phyloP scores from a whole-genome alignment of 1,140 invertebrate genomes.

The Nephotettix cincticeps region DNA sequence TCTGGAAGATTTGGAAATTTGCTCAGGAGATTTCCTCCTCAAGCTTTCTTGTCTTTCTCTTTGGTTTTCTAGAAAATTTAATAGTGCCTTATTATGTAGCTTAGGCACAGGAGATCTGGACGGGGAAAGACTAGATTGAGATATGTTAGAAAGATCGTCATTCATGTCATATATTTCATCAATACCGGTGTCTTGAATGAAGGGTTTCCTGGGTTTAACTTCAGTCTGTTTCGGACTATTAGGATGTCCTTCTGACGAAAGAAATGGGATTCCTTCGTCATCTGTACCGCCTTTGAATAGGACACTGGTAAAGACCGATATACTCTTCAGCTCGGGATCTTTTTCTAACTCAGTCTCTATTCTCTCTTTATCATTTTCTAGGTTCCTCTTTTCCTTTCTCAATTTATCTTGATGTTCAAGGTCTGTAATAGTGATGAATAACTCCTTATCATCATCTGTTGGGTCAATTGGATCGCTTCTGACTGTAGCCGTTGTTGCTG shows the following conservation, averaged over 20 bases:
- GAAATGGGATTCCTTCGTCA: not conserved
- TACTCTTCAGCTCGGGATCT: not conserved
- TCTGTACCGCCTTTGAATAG: not conserved
- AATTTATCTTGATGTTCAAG: not conserved
- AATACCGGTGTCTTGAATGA: not conserved
- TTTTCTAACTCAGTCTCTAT: not conserved
- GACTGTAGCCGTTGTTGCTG: not conserved
- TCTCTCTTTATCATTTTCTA: not conserved
- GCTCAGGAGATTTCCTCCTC: not conserved
- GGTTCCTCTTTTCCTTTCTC: not conserved
- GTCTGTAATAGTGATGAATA: not conserved
- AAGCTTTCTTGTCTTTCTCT: not conserved
- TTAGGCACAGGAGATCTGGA: constrained; percentile 9
- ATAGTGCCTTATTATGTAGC: not conserved
- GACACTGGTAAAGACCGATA: constrained; percentile 4
- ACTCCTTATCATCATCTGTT: not conserved
- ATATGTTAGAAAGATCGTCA: not conserved
- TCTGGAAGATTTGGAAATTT: not conserved
- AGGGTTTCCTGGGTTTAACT: not conserved
- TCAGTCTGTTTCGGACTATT: not conserved
- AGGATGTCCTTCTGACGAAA: not conserved
- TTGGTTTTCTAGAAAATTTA: constrained; percentile 10
- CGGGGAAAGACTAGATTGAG: constrained; percentile 3
- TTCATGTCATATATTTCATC: constrained; percentile 5
- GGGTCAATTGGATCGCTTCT: not conserved